Percentiles rank a stretch among this genome's conserved stretches.
phyloP scores from a whole-genome alignment of 1,140 invertebrate species.

The Lordiphosa clarofinis region DNA sequence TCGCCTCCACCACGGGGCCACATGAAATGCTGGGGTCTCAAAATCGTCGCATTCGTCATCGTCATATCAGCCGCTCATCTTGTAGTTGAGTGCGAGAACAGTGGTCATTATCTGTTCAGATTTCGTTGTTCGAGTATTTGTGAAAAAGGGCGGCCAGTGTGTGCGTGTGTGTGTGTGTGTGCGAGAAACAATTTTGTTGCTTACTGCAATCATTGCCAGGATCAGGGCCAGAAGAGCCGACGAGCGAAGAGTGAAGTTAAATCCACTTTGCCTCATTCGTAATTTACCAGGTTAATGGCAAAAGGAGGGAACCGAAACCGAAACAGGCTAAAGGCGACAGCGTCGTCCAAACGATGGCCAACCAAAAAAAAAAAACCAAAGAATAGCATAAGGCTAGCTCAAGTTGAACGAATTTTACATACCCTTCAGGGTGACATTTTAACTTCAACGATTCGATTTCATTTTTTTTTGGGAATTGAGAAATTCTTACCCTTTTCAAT shows the following conservation, averaged over 20 bases:
- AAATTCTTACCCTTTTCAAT: too few species aligned
- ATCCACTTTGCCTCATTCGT: constrained; percentile 69
- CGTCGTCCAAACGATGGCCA: constrained; percentile 7
- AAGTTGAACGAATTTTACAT: background rate
- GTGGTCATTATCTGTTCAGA: constrained; percentile 70
- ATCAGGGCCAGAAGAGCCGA: constrained; percentile 34
- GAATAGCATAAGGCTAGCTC: background rate
- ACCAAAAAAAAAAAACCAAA: constrained; percentile 1
- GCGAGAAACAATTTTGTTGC: constrained; percentile 61
- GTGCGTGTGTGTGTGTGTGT: constrained; percentile 6
- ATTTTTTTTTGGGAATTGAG: too few species aligned
- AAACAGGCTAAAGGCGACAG: constrained; percentile 42
- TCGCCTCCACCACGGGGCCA: constrained; percentile 8
- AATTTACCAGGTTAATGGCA: constrained; percentile 69
- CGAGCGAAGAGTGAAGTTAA: constrained; percentile 35
- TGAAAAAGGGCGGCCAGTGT: constrained; percentile 18
- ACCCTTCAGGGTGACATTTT: too few species aligned
- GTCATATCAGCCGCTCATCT: constrained; percentile 69
- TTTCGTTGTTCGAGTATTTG: constrained; percentile 43
- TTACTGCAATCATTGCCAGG: constrained; percentile 66
- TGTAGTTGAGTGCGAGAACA: constrained; percentile 70
- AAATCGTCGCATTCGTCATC: constrained; percentile 71
- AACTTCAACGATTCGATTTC: too few species aligned
- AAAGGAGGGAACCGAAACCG: constrained; percentile 42
- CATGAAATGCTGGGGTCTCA: constrained; percentile 38